These are phyloP conservation scores for Paratilapia polleni DNA, from an alignment of 2,113 vertebrate species.

Conservation along the genomic window DNA sequence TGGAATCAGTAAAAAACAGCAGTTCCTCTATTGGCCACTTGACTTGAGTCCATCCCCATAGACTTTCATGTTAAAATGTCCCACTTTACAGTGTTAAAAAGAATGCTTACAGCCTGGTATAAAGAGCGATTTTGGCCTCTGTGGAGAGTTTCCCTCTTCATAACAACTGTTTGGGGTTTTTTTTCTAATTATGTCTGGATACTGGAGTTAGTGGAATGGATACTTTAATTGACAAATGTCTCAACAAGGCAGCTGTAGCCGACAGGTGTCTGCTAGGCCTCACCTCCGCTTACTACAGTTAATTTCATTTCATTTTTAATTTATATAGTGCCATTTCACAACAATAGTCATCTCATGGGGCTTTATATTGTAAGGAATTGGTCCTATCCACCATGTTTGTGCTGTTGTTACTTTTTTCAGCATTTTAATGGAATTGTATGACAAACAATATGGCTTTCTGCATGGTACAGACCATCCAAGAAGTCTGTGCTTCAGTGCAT, in stretches of 20 bases:
- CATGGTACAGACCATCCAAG: too few relatives aligned
- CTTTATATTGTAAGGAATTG: not conserved
- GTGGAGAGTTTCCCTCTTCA: not conserved
- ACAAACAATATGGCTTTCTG: not conserved
- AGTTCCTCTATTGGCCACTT: too few relatives aligned
- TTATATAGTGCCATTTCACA: not conserved
- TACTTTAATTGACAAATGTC: accelerated
- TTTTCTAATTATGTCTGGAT: not conserved
- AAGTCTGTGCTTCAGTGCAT: too few relatives aligned
- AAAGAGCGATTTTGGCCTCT: too few relatives aligned
- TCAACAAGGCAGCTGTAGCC: not conserved
- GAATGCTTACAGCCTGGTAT: too few relatives aligned
- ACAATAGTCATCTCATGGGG: not conserved
- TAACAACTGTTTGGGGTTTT: not conserved
- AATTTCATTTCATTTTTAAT: not conserved
- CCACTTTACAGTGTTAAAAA: too few relatives aligned
- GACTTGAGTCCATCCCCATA: too few relatives aligned
- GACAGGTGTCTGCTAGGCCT: not conserved
- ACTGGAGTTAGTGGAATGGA: not conserved
- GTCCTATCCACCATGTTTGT: accelerated
- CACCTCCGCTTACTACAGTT: not conserved
- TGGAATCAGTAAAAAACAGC: not conserved
- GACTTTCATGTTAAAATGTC: too few relatives aligned
- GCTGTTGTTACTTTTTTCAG: not conserved
- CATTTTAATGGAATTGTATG: not conserved